phyloP scores from a whole-genome alignment of 2,797 vertebrate genomes.

The Notamacropus eugenii region DNA sequence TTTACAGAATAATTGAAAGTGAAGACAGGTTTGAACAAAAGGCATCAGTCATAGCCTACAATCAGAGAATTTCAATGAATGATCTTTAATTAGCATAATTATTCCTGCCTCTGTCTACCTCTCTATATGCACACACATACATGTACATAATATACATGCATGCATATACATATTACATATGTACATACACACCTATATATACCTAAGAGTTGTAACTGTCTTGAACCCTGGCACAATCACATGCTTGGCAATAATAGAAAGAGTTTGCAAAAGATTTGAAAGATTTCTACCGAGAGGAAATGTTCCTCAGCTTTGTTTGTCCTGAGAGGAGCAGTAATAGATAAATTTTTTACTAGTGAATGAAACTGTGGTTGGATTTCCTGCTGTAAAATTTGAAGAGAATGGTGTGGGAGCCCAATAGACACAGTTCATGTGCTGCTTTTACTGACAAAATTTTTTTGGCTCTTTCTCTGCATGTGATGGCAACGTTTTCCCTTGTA shows the following conservation, averaged over 20 bases:
- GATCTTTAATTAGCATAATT: neutral
- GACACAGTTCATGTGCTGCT: neutral
- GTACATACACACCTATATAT: too few relatives aligned
- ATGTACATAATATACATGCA: too few relatives aligned
- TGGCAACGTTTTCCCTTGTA: neutral
- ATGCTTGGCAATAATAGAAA: neutral
- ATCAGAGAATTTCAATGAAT: neutral
- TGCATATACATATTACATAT: too few relatives aligned
- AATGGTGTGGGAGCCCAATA: neutral
- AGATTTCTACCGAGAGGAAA: neutral
- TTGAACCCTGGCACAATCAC: neutral
- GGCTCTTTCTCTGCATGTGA: neutral
- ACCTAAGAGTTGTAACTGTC: neutral
- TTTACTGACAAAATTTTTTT: neutral
- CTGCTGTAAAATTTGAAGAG: neutral
- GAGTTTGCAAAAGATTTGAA: neutral
- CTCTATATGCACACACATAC: too few relatives aligned
- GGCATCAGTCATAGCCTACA: neutral
- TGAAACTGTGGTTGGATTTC: neutral
- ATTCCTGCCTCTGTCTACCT: neutral
- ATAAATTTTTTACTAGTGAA: neutral
- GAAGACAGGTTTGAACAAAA: neutral
- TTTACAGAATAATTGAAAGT: neutral
- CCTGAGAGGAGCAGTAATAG: neutral
- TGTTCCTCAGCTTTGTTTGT: neutral